These are phyloP conservation scores for Aleiodes leptofemur DNA, from an alignment of 2,888 invertebrate genomes.

Conservation along the genomic window DNA sequence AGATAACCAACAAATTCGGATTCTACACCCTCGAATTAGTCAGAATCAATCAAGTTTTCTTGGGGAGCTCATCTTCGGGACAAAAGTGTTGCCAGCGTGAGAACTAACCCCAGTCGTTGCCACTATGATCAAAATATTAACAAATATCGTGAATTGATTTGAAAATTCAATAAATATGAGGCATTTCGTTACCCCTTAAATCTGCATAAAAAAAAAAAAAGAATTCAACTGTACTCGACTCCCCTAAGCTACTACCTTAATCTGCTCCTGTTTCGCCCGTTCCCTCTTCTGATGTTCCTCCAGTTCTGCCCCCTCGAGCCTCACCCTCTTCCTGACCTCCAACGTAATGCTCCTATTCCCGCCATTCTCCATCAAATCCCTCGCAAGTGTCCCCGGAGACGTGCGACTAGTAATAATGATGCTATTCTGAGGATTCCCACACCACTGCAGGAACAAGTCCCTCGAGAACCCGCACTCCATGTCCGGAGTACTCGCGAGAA, in stretches of 20 bases:
- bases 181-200: no score
- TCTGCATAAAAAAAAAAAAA: no score
- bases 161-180: no score
- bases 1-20: no score
- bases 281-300: conserved; percentile 85
- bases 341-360: conserved; percentile 85
- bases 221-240: no score
- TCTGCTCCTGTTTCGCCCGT: conserved; percentile 77
- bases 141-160: no score
- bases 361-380: conserved; percentile 87
- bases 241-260: conserved; percentile 50
- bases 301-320: conserved; percentile 86
- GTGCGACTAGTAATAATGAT: conserved; percentile 95
- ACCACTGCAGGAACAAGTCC: conserved; percentile 96
- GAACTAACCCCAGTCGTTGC: no score
- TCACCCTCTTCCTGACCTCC: conserved; percentile 82
- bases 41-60: no score
- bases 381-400: conserved; percentile 87
- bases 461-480: conserved; percentile 96
- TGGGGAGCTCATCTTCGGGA: no score
- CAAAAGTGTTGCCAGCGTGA: no score
- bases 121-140: no score
- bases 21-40: no score
- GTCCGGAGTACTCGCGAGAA: conserved; percentile 95
- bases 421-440: conserved; percentile 92